Base-by-base conservation (phyloP, 2,113 vertebrate genomes). In the Pterocles burchelli region DNA sequence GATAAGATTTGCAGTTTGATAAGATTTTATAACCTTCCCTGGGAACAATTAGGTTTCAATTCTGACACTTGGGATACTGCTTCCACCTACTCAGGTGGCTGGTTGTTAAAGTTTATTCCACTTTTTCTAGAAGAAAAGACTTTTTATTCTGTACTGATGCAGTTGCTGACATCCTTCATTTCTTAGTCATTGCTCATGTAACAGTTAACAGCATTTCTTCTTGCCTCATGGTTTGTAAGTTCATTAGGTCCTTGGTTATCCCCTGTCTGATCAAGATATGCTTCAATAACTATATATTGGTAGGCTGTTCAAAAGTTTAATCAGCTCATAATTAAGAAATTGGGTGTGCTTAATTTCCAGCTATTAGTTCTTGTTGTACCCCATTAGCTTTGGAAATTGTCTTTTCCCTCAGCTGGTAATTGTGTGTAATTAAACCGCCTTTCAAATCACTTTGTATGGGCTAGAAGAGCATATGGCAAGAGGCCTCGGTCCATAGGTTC, bases 361-460 rank as follows among this genome's bases (percentile, higher is more conserved):
- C 66, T 54, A 25, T 41, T 31, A 17, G 55, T 52, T 63, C 61
- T 21, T 11, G 48, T 31, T 36, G 13, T 11, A 41, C 10, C 15
- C n/a, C 49, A 0, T 13, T 7, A 19, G 57, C 74, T 74, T 46
- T 46, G 85, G 68, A 52, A 63, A 17, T 5, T 20, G 57, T 6
- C 15, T 26, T 29, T 63, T 31, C 79, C 52, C 43, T 74, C 4
- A 14, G 49, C 80, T 58, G 62, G 49, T 13, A 1, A 38, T 29
- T 8, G 57, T 2, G 14, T 31, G 73, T 61, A 5, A 34, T 48
- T 38, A 72, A 90, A 43, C 6, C 5, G 52, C 51, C 18, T 70
- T 24, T 34, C 51, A 4, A 61, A 19, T 41, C 33, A 5, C 63
- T 36, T 8, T 6, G 26, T 4, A 0, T 0, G 70, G 2, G 31